Evolutionary conservation across 2,113 vertebrate genomes (phyloP).

Genomic region (Brachypodius melanocephalos): DNA sequence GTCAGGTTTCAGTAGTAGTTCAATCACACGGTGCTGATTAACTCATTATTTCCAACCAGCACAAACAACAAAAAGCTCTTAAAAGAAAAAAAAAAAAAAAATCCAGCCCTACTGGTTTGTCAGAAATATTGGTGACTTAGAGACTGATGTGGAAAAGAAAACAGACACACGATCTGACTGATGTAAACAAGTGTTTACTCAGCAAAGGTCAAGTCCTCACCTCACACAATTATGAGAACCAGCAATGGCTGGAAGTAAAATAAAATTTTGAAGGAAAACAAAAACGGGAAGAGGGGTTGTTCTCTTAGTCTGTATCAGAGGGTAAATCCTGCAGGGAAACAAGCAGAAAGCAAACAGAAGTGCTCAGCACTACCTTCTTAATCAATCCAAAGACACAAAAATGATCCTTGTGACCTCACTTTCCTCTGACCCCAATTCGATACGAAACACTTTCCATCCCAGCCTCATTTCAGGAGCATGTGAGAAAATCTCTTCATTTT

Average conservation of each 20-base stretch:
- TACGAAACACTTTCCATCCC: not conserved
- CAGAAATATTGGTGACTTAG: not conserved
- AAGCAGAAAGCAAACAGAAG: not conserved
- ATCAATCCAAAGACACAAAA: not conserved
- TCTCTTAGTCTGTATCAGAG: not conserved
- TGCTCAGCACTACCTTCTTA: not conserved
- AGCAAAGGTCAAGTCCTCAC: not conserved
- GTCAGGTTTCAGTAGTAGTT: no score
- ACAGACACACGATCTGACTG: not conserved
- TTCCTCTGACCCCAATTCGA: not conserved
- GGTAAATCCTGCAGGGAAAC: not conserved
- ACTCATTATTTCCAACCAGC: not conserved
- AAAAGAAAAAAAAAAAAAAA: no score
- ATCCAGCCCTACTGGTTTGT: not conserved
- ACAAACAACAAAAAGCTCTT: not conserved
- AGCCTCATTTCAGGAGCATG: not conserved
- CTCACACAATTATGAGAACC: not conserved
- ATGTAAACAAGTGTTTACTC: not conserved
- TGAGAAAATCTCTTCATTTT: not conserved
- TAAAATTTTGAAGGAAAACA: not conserved
- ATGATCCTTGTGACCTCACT: not conserved
- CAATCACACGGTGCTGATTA: not conserved
- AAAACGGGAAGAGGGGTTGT: accelerated
- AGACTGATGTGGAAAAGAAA: not conserved
- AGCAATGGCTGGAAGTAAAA: not conserved